Evolutionary conservation across 2,797 vertebrate species (phyloP), one percentile per base, ranked within the genome.

Genomic region (Phoxinus dragarum): DNA sequence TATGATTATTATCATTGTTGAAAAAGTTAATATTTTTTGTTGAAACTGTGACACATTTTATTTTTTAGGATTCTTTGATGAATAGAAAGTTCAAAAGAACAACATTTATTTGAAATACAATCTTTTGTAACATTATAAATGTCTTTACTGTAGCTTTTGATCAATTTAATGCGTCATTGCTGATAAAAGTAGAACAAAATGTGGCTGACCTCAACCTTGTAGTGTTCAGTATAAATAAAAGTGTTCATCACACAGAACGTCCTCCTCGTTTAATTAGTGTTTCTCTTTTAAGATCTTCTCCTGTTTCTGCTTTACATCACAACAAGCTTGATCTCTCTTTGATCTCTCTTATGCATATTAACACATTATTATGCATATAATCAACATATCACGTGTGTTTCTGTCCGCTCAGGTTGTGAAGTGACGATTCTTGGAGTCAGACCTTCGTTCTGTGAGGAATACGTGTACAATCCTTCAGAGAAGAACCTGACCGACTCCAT

Each of bases 371-470:
- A 9, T 56, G 49, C 36, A 49, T 16, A 49, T 16, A 16, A 49
- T 49, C 47, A 49, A 5, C 47, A 49, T 49, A 49, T 49, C 4
- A 69, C 27, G 6, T 77, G n/a, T 69, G 69, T 59, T 81, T 79
- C 14, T 67, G 72, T 71, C 56, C 81, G 64, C 56, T 71, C 85
- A 99, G 98, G 98, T 82, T 99, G 98, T 0, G 98, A 99, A 88
- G 97, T 98, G 1, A 94, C 97, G 93, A 99, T 99, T 93, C 95
- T 97, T 83, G 96, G 96, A 42, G 93, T 97, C 67, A 95, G 91
- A 86, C 96, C 98, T 21, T 93, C 94, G 7, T 96, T 97, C 85
- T 99, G 98, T 91, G 93, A 96, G 0, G 93, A 97, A 86, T 98
- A 99, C 83, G 93, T 96, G 90, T 94, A 94, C 3, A 94, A 96